These are phyloP conservation scores for Danio albolineatus DNA, from an alignment of 2,797 vertebrate genomes.

Conservation along the genomic window DNA sequence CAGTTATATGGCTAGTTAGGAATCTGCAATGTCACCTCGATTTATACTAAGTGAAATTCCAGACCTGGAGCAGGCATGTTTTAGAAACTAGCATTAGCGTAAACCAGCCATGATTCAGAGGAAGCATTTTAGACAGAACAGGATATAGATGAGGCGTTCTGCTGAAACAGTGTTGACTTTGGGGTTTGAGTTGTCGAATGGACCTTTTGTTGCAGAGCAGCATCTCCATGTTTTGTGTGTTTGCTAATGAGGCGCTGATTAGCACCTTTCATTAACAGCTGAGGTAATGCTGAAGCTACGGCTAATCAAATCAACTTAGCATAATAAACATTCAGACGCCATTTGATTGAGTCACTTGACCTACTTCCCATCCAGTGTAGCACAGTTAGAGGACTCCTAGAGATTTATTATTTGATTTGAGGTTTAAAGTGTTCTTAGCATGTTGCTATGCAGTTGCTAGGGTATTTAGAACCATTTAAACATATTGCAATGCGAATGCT, in stretches of 20 bases:
- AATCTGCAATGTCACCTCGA: too few relatives aligned
- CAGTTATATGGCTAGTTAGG: too few relatives aligned
- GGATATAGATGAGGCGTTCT: constrained; percentile 12
- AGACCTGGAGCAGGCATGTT: constrained; percentile 68
- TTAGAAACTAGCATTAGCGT: constrained; percentile 26
- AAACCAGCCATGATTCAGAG: neutral
- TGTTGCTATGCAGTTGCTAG: neutral
- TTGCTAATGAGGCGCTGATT: constrained; percentile 50
- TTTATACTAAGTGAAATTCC: constrained; percentile 73
- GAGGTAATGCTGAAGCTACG: constrained; percentile 11
- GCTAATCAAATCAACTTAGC: neutral
- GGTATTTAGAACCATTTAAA: neutral
- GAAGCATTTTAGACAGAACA: neutral
- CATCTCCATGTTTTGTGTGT: constrained; percentile 26
- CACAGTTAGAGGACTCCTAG: neutral
- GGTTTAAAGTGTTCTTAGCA: too few relatives aligned
- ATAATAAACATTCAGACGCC: neutral
- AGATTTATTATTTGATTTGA: too few relatives aligned
- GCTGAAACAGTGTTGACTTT: neutral
- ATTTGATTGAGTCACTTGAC: neutral
- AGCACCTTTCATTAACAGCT: constrained; percentile 39
- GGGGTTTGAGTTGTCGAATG: constrained; percentile 21
- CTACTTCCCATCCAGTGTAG: neutral
- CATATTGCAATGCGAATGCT: neutral
- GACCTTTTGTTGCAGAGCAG: constrained; percentile 36